Conservation (phyloP, 2,113 vertebrate species). For the Todiramphus chloris region DNA sequence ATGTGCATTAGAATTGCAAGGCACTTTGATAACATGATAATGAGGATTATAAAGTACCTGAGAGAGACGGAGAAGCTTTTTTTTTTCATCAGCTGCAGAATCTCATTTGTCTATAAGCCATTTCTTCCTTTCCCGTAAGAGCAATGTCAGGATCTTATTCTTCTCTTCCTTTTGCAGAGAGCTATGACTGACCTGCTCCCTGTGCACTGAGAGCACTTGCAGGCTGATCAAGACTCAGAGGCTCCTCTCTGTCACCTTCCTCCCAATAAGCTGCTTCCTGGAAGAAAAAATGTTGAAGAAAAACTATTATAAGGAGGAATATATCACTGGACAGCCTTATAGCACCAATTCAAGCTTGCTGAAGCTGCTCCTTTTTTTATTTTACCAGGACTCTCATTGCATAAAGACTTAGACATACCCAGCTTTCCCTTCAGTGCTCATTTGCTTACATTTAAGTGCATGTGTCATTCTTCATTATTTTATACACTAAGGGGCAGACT, state of each 20-base stretch:
- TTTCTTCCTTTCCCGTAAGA: neutral
- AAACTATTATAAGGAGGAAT: neutral
- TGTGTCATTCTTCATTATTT: constrained; percentile 21
- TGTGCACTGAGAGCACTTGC: neutral
- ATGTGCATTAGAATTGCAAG: rapidly evolving
- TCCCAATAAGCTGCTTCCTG: neutral
- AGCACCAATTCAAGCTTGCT: neutral
- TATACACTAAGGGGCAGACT: neutral
- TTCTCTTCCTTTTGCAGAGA: neutral
- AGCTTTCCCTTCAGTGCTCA: neutral
- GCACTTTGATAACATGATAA: neutral
- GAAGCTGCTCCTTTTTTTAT: neutral
- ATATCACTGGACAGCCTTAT: neutral
- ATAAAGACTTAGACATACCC: neutral
- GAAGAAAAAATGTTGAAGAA: neutral
- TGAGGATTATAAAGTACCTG: neutral
- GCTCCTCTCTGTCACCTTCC: neutral
- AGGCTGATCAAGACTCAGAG: neutral
- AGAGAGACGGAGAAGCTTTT: neutral
- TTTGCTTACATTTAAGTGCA: neutral
- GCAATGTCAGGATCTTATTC: neutral
- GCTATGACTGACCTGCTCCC: neutral
- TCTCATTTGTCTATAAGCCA: neutral
- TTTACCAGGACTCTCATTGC: neutral
- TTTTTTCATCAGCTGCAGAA: neutral